These are phyloP conservation scores for Athalia circularis DNA, from an alignment of 2,888 invertebrate species.

Conservation along the genomic window DNA sequence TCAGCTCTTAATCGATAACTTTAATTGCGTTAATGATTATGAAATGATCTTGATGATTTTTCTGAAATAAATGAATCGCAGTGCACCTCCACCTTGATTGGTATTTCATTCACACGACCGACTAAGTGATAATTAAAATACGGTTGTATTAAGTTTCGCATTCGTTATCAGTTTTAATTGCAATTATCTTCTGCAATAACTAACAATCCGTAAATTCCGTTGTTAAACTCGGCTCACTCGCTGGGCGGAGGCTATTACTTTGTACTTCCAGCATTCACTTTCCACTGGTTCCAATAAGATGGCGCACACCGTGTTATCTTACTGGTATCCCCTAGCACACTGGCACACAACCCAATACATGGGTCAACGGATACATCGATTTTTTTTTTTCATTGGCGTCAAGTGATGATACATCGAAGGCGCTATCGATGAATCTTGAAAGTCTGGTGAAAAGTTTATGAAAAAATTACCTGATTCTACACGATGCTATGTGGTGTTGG, in stretches of 20 bases:
- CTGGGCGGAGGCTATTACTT: constrained; percentile 16
- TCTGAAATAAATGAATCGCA: too few relatives aligned
- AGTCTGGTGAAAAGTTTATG: neutral
- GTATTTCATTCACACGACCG: neutral
- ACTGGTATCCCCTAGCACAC: neutral
- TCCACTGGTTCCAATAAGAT: too few relatives aligned
- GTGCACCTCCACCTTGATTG: too few relatives aligned
- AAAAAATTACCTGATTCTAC: neutral
- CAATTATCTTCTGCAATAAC: constrained; percentile 20
- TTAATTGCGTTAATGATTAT: constrained; percentile 14
- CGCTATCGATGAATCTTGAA: constrained; percentile 3
- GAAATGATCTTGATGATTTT: constrained; percentile 5
- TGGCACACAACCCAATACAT: neutral
- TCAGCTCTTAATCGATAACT: neutral
- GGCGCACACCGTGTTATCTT: neutral
- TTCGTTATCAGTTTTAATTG: constrained; percentile 24
- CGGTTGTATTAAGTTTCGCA: constrained; percentile 8
- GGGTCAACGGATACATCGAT: neutral
- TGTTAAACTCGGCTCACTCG: neutral
- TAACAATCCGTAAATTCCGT: constrained; percentile 20
- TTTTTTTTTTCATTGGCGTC: neutral
- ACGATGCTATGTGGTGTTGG: neutral
- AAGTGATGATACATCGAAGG: neutral
- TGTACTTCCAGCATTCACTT: neutral
- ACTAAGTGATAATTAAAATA: constrained; percentile 7